Percentiles rank a stretch among this genome's conserved stretches.
Conservation (phyloP, 2,113 vertebrate genomes). For the Labeo rohita region DNA sequence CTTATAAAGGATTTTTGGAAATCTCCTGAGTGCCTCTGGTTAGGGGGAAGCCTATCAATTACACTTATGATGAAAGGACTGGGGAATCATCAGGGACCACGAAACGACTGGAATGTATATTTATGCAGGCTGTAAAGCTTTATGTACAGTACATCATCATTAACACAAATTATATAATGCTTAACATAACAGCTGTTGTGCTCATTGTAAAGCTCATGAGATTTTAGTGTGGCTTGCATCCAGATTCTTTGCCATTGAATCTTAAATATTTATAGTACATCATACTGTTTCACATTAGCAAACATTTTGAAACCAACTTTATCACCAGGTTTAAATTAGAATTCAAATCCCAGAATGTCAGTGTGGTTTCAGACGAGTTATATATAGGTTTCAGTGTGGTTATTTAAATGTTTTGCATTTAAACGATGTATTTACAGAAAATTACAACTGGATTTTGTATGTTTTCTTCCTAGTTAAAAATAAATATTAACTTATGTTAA, state of each 20-base stretch:
- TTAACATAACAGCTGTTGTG: background rate
- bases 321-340: too few species aligned
- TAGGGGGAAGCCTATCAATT: slow-evolving; percentile 7
- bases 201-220: background rate
- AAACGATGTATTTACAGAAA: too few species aligned
- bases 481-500: too few species aligned
- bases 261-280: background rate
- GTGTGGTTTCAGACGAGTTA: too few species aligned
- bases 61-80: background rate
- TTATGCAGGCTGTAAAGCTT: background rate
- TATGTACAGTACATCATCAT: background rate
- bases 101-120: background rate
- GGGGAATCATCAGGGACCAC: background rate
- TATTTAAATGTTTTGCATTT: too few species aligned
- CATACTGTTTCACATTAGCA: background rate
- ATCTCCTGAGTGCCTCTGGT: background rate
- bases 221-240: background rate
- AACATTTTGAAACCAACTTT: background rate
- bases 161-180: background rate
- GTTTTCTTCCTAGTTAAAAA: too few species aligned
- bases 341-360: too few species aligned
- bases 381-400: too few species aligned
- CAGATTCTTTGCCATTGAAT: background rate
- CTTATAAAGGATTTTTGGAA: slow-evolving; percentile 12
- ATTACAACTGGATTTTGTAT: too few species aligned